phyloP scores from a whole-genome alignment of 2,888 invertebrate genomes.

The Eumacrocentrus americanus region DNA sequence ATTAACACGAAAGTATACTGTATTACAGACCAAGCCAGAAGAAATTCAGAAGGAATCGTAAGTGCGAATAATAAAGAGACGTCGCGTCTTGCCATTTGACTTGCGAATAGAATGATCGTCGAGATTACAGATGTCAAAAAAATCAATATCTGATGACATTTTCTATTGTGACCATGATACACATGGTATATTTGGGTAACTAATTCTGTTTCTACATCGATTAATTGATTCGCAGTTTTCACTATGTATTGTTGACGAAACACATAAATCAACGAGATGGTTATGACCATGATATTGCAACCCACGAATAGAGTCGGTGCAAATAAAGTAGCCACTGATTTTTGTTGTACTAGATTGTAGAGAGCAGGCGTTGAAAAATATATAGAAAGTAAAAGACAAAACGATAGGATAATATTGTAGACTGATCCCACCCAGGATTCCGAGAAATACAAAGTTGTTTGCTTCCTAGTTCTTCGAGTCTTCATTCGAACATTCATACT shows the following conservation, averaged over 20 bases:
- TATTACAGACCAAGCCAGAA: background rate
- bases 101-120: too few species aligned
- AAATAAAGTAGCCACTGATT: too few species aligned
- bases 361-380: too few species aligned
- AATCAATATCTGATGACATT: too few species aligned
- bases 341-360: too few species aligned
- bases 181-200: too few species aligned
- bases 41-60: too few species aligned
- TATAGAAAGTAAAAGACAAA: too few species aligned
- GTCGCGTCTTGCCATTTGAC: too few species aligned
- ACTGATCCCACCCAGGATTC: background rate
- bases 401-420: background rate
- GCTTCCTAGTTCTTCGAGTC: background rate
- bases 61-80: background rate
- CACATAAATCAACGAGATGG: background rate
- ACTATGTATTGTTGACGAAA: background rate
- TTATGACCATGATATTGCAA: background rate
- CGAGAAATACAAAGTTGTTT: background rate
- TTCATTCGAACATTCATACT: background rate
- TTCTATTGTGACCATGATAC: background rate
- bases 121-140: too few species aligned
- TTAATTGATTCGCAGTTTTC: background rate
- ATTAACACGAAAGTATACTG: background rate
- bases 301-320: background rate
- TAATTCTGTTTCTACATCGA: background rate